Evolutionary conservation across 2,888 invertebrate species (phyloP).

Genomic region (Coleophora flavipennella): DNA sequence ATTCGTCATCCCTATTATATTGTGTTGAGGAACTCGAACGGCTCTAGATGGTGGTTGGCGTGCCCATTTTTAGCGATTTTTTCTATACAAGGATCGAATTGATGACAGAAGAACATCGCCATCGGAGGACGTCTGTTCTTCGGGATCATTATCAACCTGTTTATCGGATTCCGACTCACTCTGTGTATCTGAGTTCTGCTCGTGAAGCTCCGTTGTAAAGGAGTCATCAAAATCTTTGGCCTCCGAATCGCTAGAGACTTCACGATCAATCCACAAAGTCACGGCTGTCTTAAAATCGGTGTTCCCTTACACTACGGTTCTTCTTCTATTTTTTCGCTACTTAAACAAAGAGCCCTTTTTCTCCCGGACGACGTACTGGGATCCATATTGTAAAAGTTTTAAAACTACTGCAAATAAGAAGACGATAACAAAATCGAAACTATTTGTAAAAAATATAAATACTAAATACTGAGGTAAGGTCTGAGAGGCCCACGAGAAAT

Average conservation of each 20-base stretch:
- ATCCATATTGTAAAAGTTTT: no score
- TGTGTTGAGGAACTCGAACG: conserved; percentile 1
- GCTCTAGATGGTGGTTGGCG: conserved; percentile 3
- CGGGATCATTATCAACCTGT: background rate
- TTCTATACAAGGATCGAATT: conserved; percentile 2
- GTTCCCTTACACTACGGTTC: background rate
- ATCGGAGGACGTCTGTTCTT: conserved; percentile 1
- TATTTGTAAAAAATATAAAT: no score
- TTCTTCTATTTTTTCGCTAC: no score
- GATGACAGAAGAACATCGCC: conserved; percentile 1
- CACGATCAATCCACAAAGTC: conserved; percentile 3
- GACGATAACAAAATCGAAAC: no score
- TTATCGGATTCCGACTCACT: background rate
- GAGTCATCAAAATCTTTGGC: conserved; percentile 2
- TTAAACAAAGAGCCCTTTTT: no score
- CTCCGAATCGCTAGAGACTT: conserved; percentile 4
- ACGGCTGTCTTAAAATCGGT: conserved; percentile 2
- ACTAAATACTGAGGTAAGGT: no score
- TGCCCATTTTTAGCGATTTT: conserved; percentile 4
- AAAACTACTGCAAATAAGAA: no score
- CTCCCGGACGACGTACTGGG: no score
- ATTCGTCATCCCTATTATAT: background rate
- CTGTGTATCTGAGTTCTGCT: background rate
- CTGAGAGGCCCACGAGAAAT: no score
- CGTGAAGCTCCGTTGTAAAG: conserved; percentile 3